Base-by-base conservation (phyloP, 2,113 vertebrate genomes). In the Capra hircus region DNA sequence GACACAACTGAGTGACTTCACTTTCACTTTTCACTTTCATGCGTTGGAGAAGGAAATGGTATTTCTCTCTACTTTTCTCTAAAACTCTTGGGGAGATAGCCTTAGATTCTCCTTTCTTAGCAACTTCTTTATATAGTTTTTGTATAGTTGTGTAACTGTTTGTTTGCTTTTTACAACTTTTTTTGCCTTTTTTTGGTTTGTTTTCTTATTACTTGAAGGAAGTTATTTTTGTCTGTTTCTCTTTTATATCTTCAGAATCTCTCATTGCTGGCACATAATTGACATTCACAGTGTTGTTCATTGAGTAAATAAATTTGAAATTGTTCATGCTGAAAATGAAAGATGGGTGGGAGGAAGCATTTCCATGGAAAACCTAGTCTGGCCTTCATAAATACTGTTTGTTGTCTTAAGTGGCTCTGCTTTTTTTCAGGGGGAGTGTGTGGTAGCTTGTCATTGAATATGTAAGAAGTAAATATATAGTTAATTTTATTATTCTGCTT, bases 401-500 rank as follows among this genome's bases (percentile, higher is more conserved):
- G 67, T 74, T 40, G 36, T 81, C 23, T 48, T 82, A 93, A 84
- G 33, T 90, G 90, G 10, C 6, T 91, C 30, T 93, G 36, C 43
- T 25, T 59, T 85, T 91, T 89, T 90, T 50, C 12, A 64, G 53
- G 5, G 13, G 19, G 33, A 14, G 6, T 78, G 19, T 2, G 1
- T 96, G 21, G 13, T 19, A 15, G 15, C 53, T 93, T 17, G 48
- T 71, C 28, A 77, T 60, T 88, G 27, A 91, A 60, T 93, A 94
- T 74, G 25, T 57, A 88, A 43, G 25, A 84, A 95, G 80, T 60
- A 82, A 80, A 48, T 53, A 55, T 71, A 36, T 13, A 81, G 81
- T 92, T 67, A 80, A 92, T 87, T 96, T 60, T 87, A 82, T 93
- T 93, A 36, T 27, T 67, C 25, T 91, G 8, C 96, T 77, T 92